Base-by-base conservation (phyloP, 2,888 invertebrate genomes). In the Galeruca laticollis region DNA sequence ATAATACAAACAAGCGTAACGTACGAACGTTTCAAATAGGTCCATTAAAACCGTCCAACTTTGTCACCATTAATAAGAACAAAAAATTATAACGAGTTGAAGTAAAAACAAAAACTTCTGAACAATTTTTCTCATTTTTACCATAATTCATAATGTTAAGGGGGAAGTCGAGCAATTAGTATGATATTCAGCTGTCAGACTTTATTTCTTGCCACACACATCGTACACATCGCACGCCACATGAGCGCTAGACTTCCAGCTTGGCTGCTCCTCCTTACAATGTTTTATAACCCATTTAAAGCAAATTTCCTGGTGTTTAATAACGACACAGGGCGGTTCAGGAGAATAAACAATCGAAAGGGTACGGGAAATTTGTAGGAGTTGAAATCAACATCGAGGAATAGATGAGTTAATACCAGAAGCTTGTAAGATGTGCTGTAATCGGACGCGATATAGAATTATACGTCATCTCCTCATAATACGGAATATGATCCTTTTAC, bases 121-220 rank as follows among this genome's bases (percentile, higher is more conserved):
- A 81, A 79, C 79, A 79, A 78, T 78, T 77, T 79, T 79, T 79
- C 80, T 78, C 76, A 73, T 72, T 73, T 68, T 76, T 70, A 72
- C 75, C 73, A 81, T 82, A 82, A 80, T 76, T 82, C 82, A 82
- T 81, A 78, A 76, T 70, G 68, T 68, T 70, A 67, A 62, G 68
- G 78, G 79, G 80, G 80, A 81, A 80, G 76, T 77, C 73, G 77
- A 77, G 83, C 83, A 84, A 84, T 84, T 84, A 84, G 84, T 82
- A 80, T 80, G 83, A 82, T 83, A 81, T 79, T 78, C 80, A 80
- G 80, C 78, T 81, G 82, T 82, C 83, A 80, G 76, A 79, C 75
- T 74, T 74, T 76, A 77, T 79, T 78, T 74, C 72, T 65, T 78
- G 79, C 82, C 81, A 82, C 83, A 84, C 84, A 82, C 83, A 81